Evolutionary conservation across 2,113 vertebrate genomes (phyloP), one percentile per base, ranked within the genome.

Genomic region (Silurus meridionalis): DNA sequence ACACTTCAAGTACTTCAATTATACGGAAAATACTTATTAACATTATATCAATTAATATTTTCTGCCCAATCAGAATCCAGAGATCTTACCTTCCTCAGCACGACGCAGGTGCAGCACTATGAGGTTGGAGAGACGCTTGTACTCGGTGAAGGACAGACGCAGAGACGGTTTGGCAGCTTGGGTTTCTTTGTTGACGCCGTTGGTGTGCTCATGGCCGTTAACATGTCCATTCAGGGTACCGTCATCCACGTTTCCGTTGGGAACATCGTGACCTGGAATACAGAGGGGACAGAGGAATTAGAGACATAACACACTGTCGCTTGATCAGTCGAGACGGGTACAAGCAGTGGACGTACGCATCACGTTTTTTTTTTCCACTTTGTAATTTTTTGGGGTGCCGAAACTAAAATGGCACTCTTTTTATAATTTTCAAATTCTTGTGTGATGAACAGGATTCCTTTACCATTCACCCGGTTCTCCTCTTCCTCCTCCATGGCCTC

Each of bases 71-170:
- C 77, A 58, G 55, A 79, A 79, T 10, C 3, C 25, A 58, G 77
- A 19, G 57, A 69, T 23, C 88, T 94, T 60, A 98, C 97, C 97
- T 91, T 99, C 98, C 80, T 99, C 97, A 48, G 94, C 91, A 88
- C 93, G 96, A 85, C 98, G 96, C 86, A 99, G 94, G 90, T 98
- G 98, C 87, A 98, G 94, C 57, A 99, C 98, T 63, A 99, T 92
- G 85, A 99, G 95, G 90, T 99, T 99, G 52, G 98, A 99, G 92
- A 99, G 96, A 6, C 97, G 95, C 23, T 93, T 95, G 92, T 99
- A 99, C 85, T 99, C 98, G 0, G 95, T 84, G 86, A 99, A 99
- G 21, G 97, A 97, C 85, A 99, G 94, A 8, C 96, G 95, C 28
- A 98, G 92, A 10, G 96, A 94, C 4, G 97, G 94, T 85, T 96